Evolutionary conservation across 2,888 invertebrate species (phyloP).

Genomic region (Pasiphila rectangulata): DNA sequence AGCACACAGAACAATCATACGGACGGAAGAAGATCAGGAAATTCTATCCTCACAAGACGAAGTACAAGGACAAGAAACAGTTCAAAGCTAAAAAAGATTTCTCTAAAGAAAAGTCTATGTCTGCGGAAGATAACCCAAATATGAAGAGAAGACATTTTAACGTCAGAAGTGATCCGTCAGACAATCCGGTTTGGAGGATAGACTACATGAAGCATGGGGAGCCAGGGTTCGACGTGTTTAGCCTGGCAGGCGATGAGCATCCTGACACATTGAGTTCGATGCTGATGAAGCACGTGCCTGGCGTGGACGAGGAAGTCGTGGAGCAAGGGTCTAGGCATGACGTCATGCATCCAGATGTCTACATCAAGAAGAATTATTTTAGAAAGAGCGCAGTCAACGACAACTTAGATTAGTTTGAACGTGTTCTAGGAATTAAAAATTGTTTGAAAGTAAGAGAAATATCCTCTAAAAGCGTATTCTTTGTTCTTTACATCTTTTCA

Average conservation of each 20-base stretch:
- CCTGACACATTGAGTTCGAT: constrained; percentile 49
- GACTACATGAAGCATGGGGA: constrained; percentile 71
- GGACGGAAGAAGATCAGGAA: constrained; percentile 62
- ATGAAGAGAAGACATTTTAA: constrained; percentile 43
- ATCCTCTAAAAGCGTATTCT: no score
- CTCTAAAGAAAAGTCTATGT: constrained; percentile 63
- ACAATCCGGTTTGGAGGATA: constrained; percentile 64
- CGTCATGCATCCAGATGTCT: constrained; percentile 63
- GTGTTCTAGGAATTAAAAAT: no score
- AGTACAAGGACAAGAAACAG: constrained; percentile 52
- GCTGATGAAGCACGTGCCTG: constrained; percentile 51
- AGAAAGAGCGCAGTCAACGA: constrained; percentile 41
- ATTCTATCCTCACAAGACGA: constrained; percentile 72
- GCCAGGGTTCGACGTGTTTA: constrained; percentile 51
- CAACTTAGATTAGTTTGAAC: no score
- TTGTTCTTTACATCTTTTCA: no score
- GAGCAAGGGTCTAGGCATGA: constrained; percentile 51
- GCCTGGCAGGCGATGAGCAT: constrained; percentile 28
- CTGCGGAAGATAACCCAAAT: constrained; percentile 50
- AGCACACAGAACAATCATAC: constrained; percentile 38
- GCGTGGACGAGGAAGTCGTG: constrained; percentile 43
- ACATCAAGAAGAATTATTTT: constrained; percentile 60
- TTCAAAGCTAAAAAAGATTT: constrained; percentile 47
- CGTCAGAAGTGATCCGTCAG: constrained; percentile 45
- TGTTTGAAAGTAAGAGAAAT: no score